A percentile compares a stretch with the other conserved stretches of the same genome.
phyloP scores from a whole-genome alignment of 2,888 invertebrate species.

The Timandra comae region DNA sequence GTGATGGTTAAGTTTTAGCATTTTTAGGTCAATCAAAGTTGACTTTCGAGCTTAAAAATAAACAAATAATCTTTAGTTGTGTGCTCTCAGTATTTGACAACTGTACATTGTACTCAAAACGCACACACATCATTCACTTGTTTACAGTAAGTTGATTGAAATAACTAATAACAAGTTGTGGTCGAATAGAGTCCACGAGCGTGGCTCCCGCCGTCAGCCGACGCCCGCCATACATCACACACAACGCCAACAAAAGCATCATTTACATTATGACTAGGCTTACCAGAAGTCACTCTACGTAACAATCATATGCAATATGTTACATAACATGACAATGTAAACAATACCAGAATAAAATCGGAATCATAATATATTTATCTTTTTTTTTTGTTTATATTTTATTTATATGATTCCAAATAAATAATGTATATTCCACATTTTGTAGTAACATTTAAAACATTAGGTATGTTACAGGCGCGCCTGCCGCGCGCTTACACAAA shows the following conservation, averaged over 20 bases:
- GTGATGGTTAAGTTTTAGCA: no score
- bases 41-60: no score
- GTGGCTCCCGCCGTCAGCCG: no score
- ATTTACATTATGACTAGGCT: slow-evolving; percentile 20
- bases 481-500: slow-evolving; percentile 17
- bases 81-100: no score
- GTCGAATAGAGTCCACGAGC: no score
- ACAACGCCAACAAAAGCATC: slow-evolving; percentile 7
- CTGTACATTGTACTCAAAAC: no score
- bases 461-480: slow-evolving; percentile 13
- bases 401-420: slow-evolving; percentile 9
- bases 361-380: slow-evolving; percentile 3
- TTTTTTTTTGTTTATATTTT: not conserved
- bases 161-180: no score
- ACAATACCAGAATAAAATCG: not conserved
- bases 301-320: slow-evolving; percentile 8
- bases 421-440: not conserved
- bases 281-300: slow-evolving; percentile 15
- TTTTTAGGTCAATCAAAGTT: no score
- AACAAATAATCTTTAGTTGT: no score
- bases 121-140: no score
- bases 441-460: slow-evolving; percentile 8
- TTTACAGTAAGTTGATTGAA: no score
- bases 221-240: slow-evolving; percentile 6
- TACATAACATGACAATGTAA: slow-evolving; percentile 8